Conservation (phyloP, 2,888 invertebrate genomes). For the Pediacus dermestoides region DNA sequence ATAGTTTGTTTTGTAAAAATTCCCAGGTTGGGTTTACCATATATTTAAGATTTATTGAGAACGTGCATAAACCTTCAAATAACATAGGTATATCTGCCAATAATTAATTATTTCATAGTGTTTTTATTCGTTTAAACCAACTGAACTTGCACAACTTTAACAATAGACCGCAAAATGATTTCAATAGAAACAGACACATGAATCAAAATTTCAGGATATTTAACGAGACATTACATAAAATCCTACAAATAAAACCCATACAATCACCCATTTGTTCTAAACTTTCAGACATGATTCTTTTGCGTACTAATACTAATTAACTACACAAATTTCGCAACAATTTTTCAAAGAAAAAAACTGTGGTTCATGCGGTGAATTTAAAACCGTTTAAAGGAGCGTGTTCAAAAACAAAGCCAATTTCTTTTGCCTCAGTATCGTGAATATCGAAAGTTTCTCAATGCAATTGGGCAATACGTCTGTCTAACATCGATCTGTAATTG, state of each 20-base stretch:
- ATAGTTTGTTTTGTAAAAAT: too few relatives aligned
- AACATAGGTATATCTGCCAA: too few relatives aligned
- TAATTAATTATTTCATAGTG: too few relatives aligned
- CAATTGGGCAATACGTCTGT: conserved; percentile 26
- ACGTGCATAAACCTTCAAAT: too few relatives aligned
- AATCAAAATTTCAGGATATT: too few relatives aligned
- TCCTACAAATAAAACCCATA: conserved; percentile 6
- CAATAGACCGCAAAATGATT: too few relatives aligned
- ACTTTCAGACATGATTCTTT: conserved; percentile 6
- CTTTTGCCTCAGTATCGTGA: conserved; percentile 26
- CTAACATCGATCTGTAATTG: conserved; percentile 27
- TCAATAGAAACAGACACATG: too few relatives aligned
- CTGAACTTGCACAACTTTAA: too few relatives aligned
- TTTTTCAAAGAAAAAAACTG: conserved; percentile 11
- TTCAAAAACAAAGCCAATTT: conserved; percentile 19
- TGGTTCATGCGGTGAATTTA: conserved; percentile 12
- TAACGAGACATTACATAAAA: too few relatives aligned
- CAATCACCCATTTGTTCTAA: conserved; percentile 8
- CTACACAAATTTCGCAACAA: conserved; percentile 12
- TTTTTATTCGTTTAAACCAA: too few relatives aligned
- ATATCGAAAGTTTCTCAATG: conserved; percentile 30
- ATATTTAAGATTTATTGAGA: too few relatives aligned
- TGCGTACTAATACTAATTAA: conserved; percentile 5
- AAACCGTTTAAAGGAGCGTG: conserved; percentile 18
- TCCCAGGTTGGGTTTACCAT: too few relatives aligned